These are phyloP conservation scores for Apogon hyalosoma DNA, from an alignment of 2,797 vertebrate genomes.

Conservation along the genomic window DNA sequence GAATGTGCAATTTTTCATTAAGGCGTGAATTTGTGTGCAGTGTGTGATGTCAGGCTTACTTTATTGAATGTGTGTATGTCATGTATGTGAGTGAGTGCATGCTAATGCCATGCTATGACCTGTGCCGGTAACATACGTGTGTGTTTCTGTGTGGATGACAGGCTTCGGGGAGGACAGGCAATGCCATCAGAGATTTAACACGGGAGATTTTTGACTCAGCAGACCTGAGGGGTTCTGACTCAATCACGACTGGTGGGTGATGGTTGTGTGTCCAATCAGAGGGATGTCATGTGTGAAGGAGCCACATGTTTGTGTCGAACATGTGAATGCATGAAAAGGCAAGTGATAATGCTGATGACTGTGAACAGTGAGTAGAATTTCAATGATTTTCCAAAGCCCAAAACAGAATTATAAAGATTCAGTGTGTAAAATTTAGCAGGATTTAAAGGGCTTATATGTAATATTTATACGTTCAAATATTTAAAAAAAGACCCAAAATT, in stretches of 20 bases:
- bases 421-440: no score
- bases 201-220: constrained; percentile 62
- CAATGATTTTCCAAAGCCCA: no score
- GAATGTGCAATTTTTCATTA: constrained; percentile 4
- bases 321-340: constrained; percentile 54
- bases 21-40: constrained; percentile 1
- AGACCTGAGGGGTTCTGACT: constrained; percentile 66
- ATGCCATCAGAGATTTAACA: constrained; percentile 42
- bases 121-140: constrained; percentile 11
- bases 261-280: constrained; percentile 32
- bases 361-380: constrained; percentile 17
- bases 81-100: constrained; percentile 20
- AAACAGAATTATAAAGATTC: no score
- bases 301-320: constrained; percentile 38
- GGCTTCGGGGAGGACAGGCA: constrained; percentile 21
- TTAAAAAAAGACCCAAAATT: no score
- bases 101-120: constrained; percentile 1
- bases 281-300: constrained; percentile 51
- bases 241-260: constrained; percentile 48
- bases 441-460: no score
- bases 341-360: constrained; percentile 30
- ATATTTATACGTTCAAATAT: no score
- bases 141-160: background rate
- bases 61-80: constrained; percentile 29
- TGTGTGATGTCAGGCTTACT: constrained; percentile 31